Conservation (phyloP, 2,888 invertebrate species). For the Allacma fusca region DNA sequence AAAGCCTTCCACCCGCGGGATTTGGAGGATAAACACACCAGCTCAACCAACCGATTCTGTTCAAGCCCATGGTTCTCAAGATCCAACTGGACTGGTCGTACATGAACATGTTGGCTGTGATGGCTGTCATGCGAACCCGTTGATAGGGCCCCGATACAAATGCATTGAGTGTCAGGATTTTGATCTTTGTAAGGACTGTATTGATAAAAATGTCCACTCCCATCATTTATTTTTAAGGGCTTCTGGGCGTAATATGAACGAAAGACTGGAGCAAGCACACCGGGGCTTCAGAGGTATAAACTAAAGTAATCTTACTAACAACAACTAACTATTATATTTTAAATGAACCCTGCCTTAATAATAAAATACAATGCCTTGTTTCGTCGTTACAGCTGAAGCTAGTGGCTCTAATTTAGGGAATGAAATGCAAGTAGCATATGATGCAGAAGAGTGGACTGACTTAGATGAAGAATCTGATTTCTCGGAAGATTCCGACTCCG, state of each 20-base stretch:
- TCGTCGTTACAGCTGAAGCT: neutral
- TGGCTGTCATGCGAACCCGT: neutral
- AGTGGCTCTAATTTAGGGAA: neutral
- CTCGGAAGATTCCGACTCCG: neutral
- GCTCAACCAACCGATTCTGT: neutral
- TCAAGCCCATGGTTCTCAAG: neutral
- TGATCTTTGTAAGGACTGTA: slow-evolving; percentile 9
- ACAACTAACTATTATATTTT: too few species aligned
- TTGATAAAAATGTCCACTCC: neutral
- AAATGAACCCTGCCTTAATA: too few species aligned
- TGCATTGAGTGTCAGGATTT: slow-evolving; percentile 17
- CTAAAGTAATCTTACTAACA: too few species aligned
- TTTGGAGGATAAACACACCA: neutral
- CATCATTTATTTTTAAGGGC: neutral
- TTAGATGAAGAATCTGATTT: neutral
- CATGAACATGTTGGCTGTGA: slow-evolving; percentile 16
- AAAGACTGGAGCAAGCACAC: neutral
- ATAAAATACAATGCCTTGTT: neutral
- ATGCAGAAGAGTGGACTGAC: neutral
- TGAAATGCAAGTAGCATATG: neutral
- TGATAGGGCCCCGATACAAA: slow-evolving; percentile 21
- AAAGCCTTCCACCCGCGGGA: neutral
- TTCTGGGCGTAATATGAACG: neutral
- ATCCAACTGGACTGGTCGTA: neutral
- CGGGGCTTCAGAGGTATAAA: neutral